Evolutionary conservation across 1,140 invertebrate genomes (phyloP).

Genomic region (Drosophila ohnishii): DNA sequence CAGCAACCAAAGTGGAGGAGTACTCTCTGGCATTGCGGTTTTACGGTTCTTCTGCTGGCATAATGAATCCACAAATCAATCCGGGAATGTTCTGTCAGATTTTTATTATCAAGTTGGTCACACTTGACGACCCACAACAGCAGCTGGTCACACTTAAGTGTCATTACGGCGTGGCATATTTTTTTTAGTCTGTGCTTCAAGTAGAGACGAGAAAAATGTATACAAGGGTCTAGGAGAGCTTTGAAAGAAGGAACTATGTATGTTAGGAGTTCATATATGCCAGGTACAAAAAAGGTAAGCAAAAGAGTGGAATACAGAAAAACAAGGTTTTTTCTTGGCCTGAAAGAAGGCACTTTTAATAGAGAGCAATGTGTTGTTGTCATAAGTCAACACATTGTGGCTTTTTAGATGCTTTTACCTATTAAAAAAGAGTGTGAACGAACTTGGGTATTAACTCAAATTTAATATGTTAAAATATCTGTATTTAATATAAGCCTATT

Average conservation of each 20-base stretch:
- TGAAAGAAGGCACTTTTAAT: background rate
- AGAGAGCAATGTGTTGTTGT: background rate
- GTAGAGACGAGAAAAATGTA: conserved; percentile 24
- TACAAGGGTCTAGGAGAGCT: background rate
- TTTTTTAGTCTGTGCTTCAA: conserved; percentile 62
- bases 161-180: conserved; percentile 59
- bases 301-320: conserved; percentile 2
- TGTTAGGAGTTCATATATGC: conserved; percentile 11
- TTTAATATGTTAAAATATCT: too few relatives aligned
- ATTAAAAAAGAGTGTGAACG: background rate
- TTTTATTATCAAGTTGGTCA: conserved; percentile 23
- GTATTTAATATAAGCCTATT: too few relatives aligned
- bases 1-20: conserved; percentile 33
- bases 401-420: background rate
- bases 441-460: background rate
- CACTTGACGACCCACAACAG: background rate
- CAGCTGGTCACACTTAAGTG: conserved; percentile 6
- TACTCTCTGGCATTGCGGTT: conserved; percentile 22
- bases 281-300: background rate
- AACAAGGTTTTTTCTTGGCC: background rate
- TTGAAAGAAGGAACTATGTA: conserved; percentile 11
- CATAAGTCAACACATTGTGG: background rate
- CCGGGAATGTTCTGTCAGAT: conserved; percentile 3
- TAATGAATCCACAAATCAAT: conserved; percentile 47
- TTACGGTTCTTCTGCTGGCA: conserved; percentile 18